Base-by-base conservation (phyloP, 2,888 invertebrate species). In the Amphipyra tragopoginis region DNA sequence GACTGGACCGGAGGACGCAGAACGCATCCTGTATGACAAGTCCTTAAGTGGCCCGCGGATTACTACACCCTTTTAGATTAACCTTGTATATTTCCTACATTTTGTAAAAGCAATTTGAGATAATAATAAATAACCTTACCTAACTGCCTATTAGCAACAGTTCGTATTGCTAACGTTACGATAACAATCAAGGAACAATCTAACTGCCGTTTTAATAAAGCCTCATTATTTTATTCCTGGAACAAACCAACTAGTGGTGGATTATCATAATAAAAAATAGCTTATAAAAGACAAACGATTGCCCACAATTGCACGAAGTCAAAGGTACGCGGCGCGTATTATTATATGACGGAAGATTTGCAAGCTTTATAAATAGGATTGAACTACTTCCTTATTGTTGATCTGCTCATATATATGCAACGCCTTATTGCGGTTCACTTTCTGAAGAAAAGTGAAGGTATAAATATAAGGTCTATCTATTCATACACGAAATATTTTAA, bases 291-390 rank as follows among this genome's bases (percentile, higher is more conserved):
- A 21, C n/a, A 43, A 34, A 36, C 33, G 34, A 39, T 47, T 43
- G 11, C 45, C 11, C 13, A 5, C 5, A 45, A 64, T 56, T 71
- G 38, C 43, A 56, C 34, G 42, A 64, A 51, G n/a, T 34, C 36
- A 33, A 50, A 45, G 52, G 42, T 34, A 43, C 36, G 5, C 15
- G 29, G n/a, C 14, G n/a, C 10, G n/a, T 54, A 43, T 51, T 43
- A 26, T 53, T 34, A 11, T 33, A 33, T 48, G 48, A 43, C 56
- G 65, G 72, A 68, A 65, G 33, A 54, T 21, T 21, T 21, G 21
- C 3, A 21, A 13, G 39, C 11, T 55, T 52, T 67, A 56, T 52
- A 39, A 67, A 71, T 71, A 64, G 71, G 39, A 62, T 38, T 42
- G 26, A 29, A 54, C 50, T 26, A 14, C 33, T 70, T 63, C 71